Conservation (phyloP, 2,113 vertebrate species). For the Chitala chitala region DNA sequence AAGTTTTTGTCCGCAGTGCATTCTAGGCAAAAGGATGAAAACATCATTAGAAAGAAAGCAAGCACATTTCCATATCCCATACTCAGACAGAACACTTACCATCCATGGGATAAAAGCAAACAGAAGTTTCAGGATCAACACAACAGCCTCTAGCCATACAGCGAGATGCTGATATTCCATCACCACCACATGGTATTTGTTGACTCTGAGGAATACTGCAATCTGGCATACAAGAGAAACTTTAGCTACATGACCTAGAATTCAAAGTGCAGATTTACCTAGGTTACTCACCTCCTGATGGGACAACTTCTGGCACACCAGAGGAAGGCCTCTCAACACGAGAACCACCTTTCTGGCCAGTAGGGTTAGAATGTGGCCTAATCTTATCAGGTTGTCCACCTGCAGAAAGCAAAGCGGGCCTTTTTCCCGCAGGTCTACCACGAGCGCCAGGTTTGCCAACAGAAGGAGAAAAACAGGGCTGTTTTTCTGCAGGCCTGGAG, state of each 20-base stretch:
- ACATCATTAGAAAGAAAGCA: background rate
- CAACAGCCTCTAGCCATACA: conserved; percentile 55
- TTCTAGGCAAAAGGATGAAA: conserved; percentile 32
- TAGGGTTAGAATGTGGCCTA: too few relatives aligned
- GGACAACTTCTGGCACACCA: too few relatives aligned
- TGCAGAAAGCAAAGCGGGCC: too few relatives aligned
- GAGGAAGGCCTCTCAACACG: too few relatives aligned
- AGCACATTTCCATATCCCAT: background rate
- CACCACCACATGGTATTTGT: conserved; percentile 35
- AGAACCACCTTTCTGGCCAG: too few relatives aligned
- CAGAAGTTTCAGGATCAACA: background rate
- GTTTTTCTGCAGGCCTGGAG: too few relatives aligned
- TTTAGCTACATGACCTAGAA: background rate
- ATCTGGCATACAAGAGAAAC: conserved; percentile 37
- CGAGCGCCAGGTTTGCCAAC: too few relatives aligned
- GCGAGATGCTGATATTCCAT: background rate
- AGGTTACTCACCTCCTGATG: conserved; percentile 7
- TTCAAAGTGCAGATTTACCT: background rate
- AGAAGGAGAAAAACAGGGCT: too few relatives aligned
- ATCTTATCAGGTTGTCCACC: too few relatives aligned
- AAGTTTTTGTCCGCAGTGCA: conserved; percentile 55
- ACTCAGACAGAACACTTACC: conserved; percentile 35
- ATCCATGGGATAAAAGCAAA: conserved; percentile 59
- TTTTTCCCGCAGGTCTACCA: too few relatives aligned
- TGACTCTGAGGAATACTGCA: conserved; percentile 39